Evolutionary conservation across 2,797 vertebrate genomes (phyloP), one percentile per base, ranked within the genome.

Genomic region (Okamejei kenojei): DNA sequence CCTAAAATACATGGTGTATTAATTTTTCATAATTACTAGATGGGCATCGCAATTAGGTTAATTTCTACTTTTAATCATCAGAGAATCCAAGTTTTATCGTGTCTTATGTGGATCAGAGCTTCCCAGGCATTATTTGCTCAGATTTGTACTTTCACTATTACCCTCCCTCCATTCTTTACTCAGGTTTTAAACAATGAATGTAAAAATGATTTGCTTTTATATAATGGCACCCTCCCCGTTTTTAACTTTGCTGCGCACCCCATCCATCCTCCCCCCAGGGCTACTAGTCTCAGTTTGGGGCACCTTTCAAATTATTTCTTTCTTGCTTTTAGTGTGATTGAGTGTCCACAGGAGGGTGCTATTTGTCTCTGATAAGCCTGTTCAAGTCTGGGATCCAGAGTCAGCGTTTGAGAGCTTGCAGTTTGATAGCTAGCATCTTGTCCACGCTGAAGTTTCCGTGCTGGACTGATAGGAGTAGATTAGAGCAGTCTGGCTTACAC

Each of bases 381-480:
- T 88, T 88, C 61, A 88, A 88, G 15, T 15, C 63, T 88, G 84
- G 15, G 61, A 88, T 86, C 58, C 58, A 63, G 63, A 86, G 0
- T 29, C 82, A 61, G n/a, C 21, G 61, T 88, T 68, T 88, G 61
- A 88, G 68, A 88, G 68, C 84, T 35, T 68, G n/a, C 68, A 91
- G 90, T 38, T 45, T 88, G 61, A 88, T 88, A 88, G 65, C 84
- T 35, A 35, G n/a, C 68, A 91, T 45, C 74, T 23, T 92, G 38
- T 92, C 73, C 54, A 26, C 9, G 76, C 38, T 76, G 71, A 54
- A 54, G 38, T 74, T 68, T 92, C 90, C 68, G 71, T 73, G 90
- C 38, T 54, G 71, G 90, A 29, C 71, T 73, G 90, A 92, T 91
- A 91, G 90, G 32, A 4, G 35, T 23, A 91, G 90, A 71, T 92